Evolutionary conservation across 2,797 vertebrate genomes (phyloP).

Genomic region (Crocidura indochinensis): DNA sequence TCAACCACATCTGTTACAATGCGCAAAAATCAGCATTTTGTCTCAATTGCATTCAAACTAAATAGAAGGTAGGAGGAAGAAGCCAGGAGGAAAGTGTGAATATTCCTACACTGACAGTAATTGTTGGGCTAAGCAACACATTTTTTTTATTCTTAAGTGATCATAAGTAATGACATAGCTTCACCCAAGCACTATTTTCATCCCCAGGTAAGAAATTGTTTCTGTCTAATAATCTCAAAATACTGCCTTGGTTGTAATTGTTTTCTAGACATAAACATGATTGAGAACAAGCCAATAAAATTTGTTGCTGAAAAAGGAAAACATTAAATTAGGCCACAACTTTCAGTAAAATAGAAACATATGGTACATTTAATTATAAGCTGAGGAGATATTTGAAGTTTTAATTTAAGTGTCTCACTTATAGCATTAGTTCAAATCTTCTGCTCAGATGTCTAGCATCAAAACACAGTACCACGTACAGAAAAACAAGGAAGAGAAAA

Average conservation of each 20-base stretch:
- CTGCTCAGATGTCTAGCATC: constrained; percentile 75
- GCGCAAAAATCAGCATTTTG: constrained; percentile 68
- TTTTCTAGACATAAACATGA: constrained; percentile 85
- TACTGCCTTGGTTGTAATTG: constrained; percentile 76
- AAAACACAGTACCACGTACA: neutral
- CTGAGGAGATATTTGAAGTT: constrained; percentile 80
- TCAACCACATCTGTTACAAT: constrained; percentile 54
- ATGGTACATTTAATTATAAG: constrained; percentile 85
- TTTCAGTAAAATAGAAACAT: constrained; percentile 81
- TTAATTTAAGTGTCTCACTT: constrained; percentile 82
- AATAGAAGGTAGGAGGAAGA: constrained; percentile 5
- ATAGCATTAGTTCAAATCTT: constrained; percentile 76
- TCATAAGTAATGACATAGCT: constrained; percentile 47
- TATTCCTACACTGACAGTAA: neutral
- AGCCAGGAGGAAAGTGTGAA: constrained; percentile 52
- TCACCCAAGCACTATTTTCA: constrained; percentile 45
- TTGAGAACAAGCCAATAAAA: constrained; percentile 80
- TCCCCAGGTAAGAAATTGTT: constrained; percentile 71
- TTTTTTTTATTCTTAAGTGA: constrained; percentile 7
- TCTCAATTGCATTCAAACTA: constrained; percentile 66
- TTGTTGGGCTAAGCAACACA: constrained; percentile 7
- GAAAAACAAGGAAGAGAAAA: neutral
- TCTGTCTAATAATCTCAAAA: constrained; percentile 78
- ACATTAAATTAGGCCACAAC: constrained; percentile 82
- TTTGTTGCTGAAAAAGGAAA: constrained; percentile 83